phyloP scores from a whole-genome alignment of 1,140 invertebrate genomes.

The Pygmarrhopalites habei region DNA sequence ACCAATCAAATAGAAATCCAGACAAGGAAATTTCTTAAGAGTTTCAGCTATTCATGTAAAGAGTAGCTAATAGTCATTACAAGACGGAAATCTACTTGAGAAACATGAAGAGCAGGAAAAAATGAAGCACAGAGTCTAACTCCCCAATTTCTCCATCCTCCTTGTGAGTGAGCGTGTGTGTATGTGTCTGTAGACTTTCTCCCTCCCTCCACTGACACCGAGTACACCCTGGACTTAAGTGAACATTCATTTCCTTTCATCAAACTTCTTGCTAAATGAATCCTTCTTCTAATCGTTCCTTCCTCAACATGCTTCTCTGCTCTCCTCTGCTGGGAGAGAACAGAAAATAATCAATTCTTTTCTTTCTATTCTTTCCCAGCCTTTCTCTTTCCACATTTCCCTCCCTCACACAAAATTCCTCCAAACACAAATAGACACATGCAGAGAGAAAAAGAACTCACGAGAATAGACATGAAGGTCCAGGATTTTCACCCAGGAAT shows the following conservation, averaged over 20 bases:
- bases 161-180: neutral
- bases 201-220: too few species aligned
- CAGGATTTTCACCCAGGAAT: too few species aligned
- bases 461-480: too few species aligned
- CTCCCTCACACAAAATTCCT: neutral
- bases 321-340: too few species aligned
- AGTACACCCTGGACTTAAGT: neutral
- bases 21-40: neutral
- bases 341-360: conserved; percentile 12
- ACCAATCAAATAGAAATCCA: neutral
- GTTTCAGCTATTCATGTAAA: neutral
- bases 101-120: neutral
- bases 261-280: conserved; percentile 20
- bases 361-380: neutral
- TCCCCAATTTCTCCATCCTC: neutral
- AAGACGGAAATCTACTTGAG: conserved; percentile 3
- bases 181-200: neutral
- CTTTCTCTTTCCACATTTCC: neutral
- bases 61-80: conserved; percentile 6
- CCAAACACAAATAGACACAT: too few species aligned
- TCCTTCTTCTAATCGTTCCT: conserved; percentile 16
- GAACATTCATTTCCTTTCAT: conserved; percentile 11
- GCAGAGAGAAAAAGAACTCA: too few species aligned
- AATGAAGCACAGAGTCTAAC: neutral
- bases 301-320: conserved; percentile 16